Base-by-base conservation (phyloP, 2,797 vertebrate species). In the Mallotus villosus region DNA sequence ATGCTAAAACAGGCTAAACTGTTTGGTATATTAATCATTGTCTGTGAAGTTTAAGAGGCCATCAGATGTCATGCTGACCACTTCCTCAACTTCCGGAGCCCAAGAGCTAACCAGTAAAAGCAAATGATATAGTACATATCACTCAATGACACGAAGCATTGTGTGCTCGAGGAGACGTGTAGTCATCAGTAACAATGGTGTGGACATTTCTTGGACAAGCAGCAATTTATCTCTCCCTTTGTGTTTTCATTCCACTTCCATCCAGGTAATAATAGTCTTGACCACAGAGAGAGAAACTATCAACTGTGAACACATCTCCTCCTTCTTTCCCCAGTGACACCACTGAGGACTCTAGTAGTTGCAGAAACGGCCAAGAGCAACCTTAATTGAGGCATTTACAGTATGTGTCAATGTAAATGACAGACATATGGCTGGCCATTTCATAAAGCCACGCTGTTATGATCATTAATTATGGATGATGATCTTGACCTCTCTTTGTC, bases 391-490 rank as follows among this genome's bases (percentile, higher is more conserved):
- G 4, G 49, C 55, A 11, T 62, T 61, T 53, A 46, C 41, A 12
- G 41, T 46, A 63, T 58, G 24, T 46, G 25, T 62, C 34, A 53
- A 49, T 16, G 84, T 67, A 75, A 78, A 37, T 74, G 80, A 71
- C 75, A 77, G 61, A 76, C 64, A 67, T 29, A 51, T 51, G 58
- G 66, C 61, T 65, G 73, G 78, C 78, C 87, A 78, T 81, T 86
- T 84, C 83, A 86, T 81, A 87, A 87, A 81, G 75, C 73, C 51
- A 75, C 59, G 76, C 82, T 78, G 80, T 90, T 87, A 87, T 87
- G 85, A 62, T 75, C 79, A 83, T 93, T 77, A 85, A 90, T 92
- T 90, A 92, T 91, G 91, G 79, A 93, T 87, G 74, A 69, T 16
- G 0, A 71, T 75, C 73, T 9, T 4, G 71, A 74, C 53, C 53